phyloP scores from a whole-genome alignment of 2,113 vertebrate species.

The Megaceryle torquata region DNA sequence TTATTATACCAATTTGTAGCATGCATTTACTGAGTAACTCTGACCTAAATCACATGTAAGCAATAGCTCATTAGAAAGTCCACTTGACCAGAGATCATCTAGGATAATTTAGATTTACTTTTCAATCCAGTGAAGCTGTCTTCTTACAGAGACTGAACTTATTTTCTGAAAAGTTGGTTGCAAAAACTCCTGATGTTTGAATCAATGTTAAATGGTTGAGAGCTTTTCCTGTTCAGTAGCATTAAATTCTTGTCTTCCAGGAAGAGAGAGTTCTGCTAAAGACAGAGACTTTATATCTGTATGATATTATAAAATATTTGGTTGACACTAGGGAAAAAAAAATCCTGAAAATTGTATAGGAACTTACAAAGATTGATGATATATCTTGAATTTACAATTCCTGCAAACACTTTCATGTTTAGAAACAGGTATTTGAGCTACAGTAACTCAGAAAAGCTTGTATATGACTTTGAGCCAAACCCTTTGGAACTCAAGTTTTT shows the following conservation, averaged over 20 bases:
- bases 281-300: background rate
- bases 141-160: background rate
- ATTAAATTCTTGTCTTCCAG: background rate
- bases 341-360: background rate
- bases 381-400: conserved; percentile 11
- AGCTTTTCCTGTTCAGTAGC: background rate
- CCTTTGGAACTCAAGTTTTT: background rate
- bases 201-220: background rate
- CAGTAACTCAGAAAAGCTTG: background rate
- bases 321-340: background rate
- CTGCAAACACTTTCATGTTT: background rate
- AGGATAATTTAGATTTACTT: background rate
- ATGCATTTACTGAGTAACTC: background rate
- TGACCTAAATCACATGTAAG: background rate
- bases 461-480: background rate
- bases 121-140: background rate
- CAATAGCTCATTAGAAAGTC: background rate
- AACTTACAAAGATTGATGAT: background rate
- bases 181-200: background rate
- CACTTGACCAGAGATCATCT: background rate
- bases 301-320: background rate
- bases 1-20: background rate
- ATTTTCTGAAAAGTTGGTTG: background rate
- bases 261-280: background rate
- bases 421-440: background rate